Base-by-base conservation (phyloP, 2,888 invertebrate genomes). In the Pyralis farinalis region DNA sequence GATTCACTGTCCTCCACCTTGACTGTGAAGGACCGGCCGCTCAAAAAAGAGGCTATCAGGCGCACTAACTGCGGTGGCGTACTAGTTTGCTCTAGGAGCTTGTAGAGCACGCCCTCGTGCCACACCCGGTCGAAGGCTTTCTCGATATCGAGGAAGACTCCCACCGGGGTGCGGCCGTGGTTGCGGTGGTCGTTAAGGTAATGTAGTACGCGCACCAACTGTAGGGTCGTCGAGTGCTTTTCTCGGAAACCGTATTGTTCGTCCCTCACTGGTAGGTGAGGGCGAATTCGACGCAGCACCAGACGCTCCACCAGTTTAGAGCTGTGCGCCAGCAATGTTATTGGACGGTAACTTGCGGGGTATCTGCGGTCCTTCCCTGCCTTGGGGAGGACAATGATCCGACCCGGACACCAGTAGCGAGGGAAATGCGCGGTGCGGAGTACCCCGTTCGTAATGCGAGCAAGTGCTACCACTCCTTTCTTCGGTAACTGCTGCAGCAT, bases 41-140 rank as follows among this genome's bases (percentile, higher is more conserved):
- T 0, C 0, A 39, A 32, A 1, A 55, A 56, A 0, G 61, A 58
- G 0, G 7, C 1, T 16, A 62, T 45, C 0, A 35, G 40, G 1
- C 37, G 40, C 1, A 22, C 21, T 0, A 33, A 0, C 0, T 9
- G 10, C 0, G 1, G 16, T 3, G 33, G 33, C 7, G 20, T 34
- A 0, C 51, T 25, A 2, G 7, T 29, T 2, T 16, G 16, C 16
- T 16, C 16, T 0, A 47, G 12, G n/a, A 63, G 34, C 27, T 64
- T 66, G 40, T 40, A 52, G 0, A 63, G 7, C 1, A 68, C 52
- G 3, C 66, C 61, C 1, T 39, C 34, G 37, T 66, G 63, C 64
- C 64, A 63, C 0, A 69, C 61, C 0, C 52, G 20, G 38, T 66
- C 63, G 41, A 69, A 63, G 3, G 61, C 55, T 38, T 64, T 61